Evolutionary conservation across 2,888 invertebrate species (phyloP).

Genomic region (Calliphora vomitoria): DNA sequence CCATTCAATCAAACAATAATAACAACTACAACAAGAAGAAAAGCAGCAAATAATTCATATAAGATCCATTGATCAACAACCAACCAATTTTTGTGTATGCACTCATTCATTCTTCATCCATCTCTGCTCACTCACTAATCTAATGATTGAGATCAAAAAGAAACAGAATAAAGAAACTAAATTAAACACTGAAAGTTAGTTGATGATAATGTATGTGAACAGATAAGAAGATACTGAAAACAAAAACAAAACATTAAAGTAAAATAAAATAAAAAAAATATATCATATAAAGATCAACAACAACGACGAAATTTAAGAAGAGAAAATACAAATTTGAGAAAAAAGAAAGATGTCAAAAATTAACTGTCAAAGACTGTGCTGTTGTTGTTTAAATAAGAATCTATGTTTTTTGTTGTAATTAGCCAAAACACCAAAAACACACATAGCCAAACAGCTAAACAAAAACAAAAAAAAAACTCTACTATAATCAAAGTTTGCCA

Average conservation of each 20-base stretch:
- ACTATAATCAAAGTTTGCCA: slow-evolving; percentile 24
- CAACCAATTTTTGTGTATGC: slow-evolving; percentile 44
- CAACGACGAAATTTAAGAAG: neutral
- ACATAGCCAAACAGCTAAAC: slow-evolving; percentile 3
- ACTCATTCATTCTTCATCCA: slow-evolving; percentile 42
- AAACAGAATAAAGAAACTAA: slow-evolving; percentile 39
- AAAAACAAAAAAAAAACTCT: slow-evolving; percentile 24
- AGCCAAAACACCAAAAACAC: neutral
- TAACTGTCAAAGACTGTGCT: slow-evolving; percentile 47
- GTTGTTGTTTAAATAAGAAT: slow-evolving; percentile 36
- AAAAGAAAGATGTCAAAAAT: slow-evolving; percentile 59
- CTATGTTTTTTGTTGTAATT: slow-evolving; percentile 42
- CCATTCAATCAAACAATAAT: slow-evolving; percentile 43
- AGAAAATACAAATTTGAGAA: slow-evolving; percentile 11
- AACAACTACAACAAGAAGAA: slow-evolving; percentile 48
- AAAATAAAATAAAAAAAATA: slow-evolving; percentile 8
- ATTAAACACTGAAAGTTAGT: slow-evolving; percentile 26
- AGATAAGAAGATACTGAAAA: slow-evolving; percentile 15
- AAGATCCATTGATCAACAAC: slow-evolving; percentile 66
- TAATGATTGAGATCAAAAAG: slow-evolving; percentile 37
- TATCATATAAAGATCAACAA: neutral
- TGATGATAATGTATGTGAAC: slow-evolving; percentile 23
- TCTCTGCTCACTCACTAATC: slow-evolving; percentile 9
- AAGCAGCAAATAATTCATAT: slow-evolving; percentile 54
- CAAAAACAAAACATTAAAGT: slow-evolving; percentile 8